Base-by-base conservation (phyloP, 2,888 invertebrate genomes). In the Tenodera sinensis region DNA sequence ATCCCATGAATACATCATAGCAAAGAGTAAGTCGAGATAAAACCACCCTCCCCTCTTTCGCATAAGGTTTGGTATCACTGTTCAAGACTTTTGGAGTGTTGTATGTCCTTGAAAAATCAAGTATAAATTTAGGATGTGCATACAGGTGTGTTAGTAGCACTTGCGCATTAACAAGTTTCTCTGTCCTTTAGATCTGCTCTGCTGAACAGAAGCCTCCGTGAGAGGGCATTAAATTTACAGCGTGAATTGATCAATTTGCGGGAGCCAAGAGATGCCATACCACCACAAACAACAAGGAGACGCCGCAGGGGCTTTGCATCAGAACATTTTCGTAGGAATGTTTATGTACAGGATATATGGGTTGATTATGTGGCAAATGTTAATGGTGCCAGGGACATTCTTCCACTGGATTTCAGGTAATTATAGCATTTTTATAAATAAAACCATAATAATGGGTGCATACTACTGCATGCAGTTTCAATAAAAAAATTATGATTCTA, bases 261-360 rank as follows among this genome's bases (percentile, higher is more conserved):
- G 28, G 82, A 87, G 42, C 82, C 87, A 30, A 82, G 87, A 27
- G 87, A 87, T 89, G 86, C 71, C 25, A 83, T 90, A 83, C 89
- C 30, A 20, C 84, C 85, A 83, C 27, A n/a, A 34, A 42, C 92
- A 92, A 71, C 91, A 92, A 88, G 90, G 92, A 89, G 90, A 92
- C 85, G 91, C 91, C 71, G 92, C 91, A 91, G 92, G n/a, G 47
- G 83, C 8, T 28, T 84, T 28, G 89, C 84, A 81, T n/a, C 89
- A 15, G 71, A 42, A 20, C 91, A 91, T 8, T 96, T 95, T 93
- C 95, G 97, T 27, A 95, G 96, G 91, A 95, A 95, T 90, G 95
- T 98, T 85, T 98, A 98, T 93, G 94, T 95, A 7, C 95, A 96
- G 91, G 96, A 96, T 92, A 93, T 97, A 91, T 97, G 97, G 96